Conservation (phyloP, 1,140 invertebrate species). For the Pseudomyrmex dendroicus region DNA sequence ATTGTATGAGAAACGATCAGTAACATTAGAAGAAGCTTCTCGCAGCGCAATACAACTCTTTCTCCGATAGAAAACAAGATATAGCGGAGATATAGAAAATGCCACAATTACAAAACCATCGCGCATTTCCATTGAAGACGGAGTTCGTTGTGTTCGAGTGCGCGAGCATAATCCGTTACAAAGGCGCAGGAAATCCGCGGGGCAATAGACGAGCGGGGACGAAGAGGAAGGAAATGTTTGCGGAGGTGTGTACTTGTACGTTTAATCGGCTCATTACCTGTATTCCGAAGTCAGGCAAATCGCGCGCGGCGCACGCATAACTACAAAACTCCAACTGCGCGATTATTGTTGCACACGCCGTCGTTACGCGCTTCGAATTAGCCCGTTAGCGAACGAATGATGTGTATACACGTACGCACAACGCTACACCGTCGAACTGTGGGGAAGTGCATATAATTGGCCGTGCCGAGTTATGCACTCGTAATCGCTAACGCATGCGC, state of each 20-base stretch:
- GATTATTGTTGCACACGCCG: constrained; percentile 45
- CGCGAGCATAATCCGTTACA: constrained; percentile 41
- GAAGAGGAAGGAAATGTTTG: constrained; percentile 55
- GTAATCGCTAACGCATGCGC: constrained; percentile 17
- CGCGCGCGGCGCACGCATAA: neutral
- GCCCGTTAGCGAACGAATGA: constrained; percentile 25
- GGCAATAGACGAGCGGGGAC: neutral
- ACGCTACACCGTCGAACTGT: constrained; percentile 1
- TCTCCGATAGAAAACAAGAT: neutral
- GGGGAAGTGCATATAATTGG: constrained; percentile 45
- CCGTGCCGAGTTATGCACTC: constrained; percentile 1
- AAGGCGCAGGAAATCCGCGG: constrained; percentile 5
- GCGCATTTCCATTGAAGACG: constrained; percentile 12
- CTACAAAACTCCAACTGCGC: constrained; percentile 45
- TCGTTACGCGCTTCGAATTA: constrained; percentile 22
- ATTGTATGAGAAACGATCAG: constrained; percentile 20
- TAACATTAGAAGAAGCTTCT: constrained; percentile 6
- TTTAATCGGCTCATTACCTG: constrained; percentile 62
- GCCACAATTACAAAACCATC: constrained; percentile 11
- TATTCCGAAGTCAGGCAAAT: constrained; percentile 51
- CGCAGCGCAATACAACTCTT: neutral
- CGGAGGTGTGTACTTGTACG: constrained; percentile 51
- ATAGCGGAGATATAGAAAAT: constrained; percentile 4
- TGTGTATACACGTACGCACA: neutral
- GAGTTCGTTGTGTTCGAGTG: neutral